Evolutionary conservation across 2,888 invertebrate species (phyloP), one percentile per base, ranked within the genome.

Genomic region (Ctenicera cuprea): DNA sequence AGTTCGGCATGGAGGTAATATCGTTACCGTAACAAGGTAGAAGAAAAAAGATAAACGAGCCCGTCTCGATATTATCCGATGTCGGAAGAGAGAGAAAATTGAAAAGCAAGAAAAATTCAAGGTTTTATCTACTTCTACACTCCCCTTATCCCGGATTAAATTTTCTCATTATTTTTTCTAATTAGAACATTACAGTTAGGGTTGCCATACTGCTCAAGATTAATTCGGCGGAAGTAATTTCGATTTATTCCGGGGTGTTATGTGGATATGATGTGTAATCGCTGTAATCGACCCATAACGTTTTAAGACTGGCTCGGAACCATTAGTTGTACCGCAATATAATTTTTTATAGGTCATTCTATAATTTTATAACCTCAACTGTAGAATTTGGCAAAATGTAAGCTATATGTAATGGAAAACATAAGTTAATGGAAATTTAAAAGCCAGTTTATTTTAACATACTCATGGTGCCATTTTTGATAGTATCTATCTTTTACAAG

Each of bases 301-400:
- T 26, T 57, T 16, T 33, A 57, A 57, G 14, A 30, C 26, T 33
- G 12, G 14, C 57, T 18, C 16, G 37, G 33, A 57, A 30, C 33
- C 57, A 57, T 57, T 57, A 57, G 57, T 57, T 57, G 57, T 57
- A 14, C 37, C 30, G n/a, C 20, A 48, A 64, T 63, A 63, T 43
- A 63, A 63, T 48, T 48, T 33, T 63, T 63, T 63, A 48, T 12
- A 30, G 33, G 20, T 18, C 48, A 18, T 48, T 20, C 48, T 33
- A 33, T 45, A 64, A 64, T 64, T 45, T 64, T 50, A 64, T 50
- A 8, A 7, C n/a, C 7, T 48, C 33, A 64, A 64, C 14, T 64
- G 26, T 63, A 33, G 9, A 33, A 33, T 33, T 33, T 3, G 5
- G 3, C 26, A 26, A 3, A 26, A 26, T 26, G 5, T 5, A n/a